A percentile compares a stretch with the other conserved stretches of the same genome.
Conservation (phyloP, 2,113 vertebrate species). For the Callipepla squamata region DNA sequence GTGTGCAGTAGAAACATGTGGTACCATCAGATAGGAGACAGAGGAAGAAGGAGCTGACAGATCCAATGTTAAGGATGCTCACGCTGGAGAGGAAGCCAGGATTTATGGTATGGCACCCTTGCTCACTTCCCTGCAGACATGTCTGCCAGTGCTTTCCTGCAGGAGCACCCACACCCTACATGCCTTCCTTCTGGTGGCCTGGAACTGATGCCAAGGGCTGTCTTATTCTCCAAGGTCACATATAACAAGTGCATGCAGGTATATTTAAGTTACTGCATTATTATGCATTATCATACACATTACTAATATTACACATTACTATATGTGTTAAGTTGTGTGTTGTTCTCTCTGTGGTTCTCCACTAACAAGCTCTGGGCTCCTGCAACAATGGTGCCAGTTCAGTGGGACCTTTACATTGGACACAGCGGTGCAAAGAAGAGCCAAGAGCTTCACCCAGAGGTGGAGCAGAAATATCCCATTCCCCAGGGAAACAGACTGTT, state of each 20-base stretch:
- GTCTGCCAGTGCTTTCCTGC: fast-evolving
- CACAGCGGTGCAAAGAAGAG: not conserved
- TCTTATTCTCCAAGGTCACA: conserved; percentile 33
- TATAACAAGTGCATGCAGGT: not conserved
- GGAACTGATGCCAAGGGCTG: not conserved
- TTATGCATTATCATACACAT: not conserved
- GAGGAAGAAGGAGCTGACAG: not conserved
- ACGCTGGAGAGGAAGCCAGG: not conserved
- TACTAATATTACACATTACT: not conserved
- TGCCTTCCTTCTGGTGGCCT: not conserved
- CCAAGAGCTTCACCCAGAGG: not conserved
- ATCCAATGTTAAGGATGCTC: not conserved
- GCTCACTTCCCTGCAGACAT: not conserved
- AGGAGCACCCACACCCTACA: not conserved
- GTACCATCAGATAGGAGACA: not conserved
- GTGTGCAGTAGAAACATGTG: not conserved
- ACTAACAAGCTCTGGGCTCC: not conserved
- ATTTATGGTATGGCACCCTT: not conserved
- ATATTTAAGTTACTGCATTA: not conserved
- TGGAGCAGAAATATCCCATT: not conserved
- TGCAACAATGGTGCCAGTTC: not conserved
- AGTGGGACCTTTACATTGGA: not conserved
- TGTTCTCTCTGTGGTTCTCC: not conserved
- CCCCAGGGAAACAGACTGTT: not conserved
- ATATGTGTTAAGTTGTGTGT: not conserved